phyloP scores from a whole-genome alignment of 2,797 vertebrate species.

The Micrastur ruficollis region DNA sequence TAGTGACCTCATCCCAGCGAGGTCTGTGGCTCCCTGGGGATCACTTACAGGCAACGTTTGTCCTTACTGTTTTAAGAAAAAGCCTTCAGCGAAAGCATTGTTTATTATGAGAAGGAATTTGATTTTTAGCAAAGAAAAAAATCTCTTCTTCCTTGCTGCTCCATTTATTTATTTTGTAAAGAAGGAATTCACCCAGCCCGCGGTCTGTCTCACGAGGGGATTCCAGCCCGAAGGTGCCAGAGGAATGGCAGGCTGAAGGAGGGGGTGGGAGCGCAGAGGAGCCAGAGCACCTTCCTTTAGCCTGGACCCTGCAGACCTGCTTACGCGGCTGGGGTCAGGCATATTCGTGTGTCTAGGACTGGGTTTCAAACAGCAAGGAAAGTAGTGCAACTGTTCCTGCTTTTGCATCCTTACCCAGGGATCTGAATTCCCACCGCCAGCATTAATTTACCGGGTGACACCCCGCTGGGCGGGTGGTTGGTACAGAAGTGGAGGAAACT shows the following conservation, averaged over 20 bases:
- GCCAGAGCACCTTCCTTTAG: neutral
- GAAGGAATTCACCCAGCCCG: neutral
- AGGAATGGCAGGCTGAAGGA: neutral
- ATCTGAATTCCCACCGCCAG: neutral
- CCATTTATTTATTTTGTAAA: neutral
- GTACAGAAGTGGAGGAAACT: neutral
- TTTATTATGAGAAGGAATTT: neutral
- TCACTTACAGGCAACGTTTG: neutral
- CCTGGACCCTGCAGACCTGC: neutral
- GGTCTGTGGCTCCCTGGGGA: neutral
- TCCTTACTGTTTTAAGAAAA: neutral
- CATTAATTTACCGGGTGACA: neutral
- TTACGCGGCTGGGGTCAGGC: fast-evolving
- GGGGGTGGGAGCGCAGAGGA: neutral
- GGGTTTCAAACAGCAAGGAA: neutral
- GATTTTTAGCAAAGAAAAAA: neutral
- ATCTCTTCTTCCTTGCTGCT: neutral
- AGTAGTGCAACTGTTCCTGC: neutral
- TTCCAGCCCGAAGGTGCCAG: neutral
- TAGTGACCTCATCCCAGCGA: neutral
- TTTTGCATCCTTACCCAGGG: neutral
- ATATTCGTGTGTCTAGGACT: neutral
- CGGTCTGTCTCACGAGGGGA: neutral
- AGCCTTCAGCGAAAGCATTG: neutral
- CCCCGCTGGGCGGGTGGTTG: neutral